Evolutionary conservation across 1,140 invertebrate genomes (phyloP), one percentile per base, ranked within the genome.

Genomic region (Drosophila cardini): DNA sequence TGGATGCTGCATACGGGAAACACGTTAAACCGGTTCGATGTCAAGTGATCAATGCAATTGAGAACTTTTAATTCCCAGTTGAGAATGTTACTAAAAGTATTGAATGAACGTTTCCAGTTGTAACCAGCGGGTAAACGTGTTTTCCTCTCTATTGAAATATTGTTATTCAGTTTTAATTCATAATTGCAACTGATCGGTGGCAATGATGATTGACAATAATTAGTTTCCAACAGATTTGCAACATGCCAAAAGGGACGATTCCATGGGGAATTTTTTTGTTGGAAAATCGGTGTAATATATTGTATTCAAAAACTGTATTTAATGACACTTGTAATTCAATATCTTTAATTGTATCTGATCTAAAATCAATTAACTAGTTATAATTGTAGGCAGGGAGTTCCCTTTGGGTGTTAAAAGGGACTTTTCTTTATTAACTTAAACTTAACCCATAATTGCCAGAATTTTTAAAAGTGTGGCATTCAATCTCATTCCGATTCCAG

Each of bases 201-300:
- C 62, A 50, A 65, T 56, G 61, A 52, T 68, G 79, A 82, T 82
- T 79, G 84, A 65, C 84, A 80, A 10, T 87, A 87, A 87, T 71
- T 60, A 32, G 34, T 26, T 32, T 40, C 45, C 10, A 48, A 64
- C 6, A 56, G 11, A 8, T 36, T 55, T 10, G 40, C 13, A 46
- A 56, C 13, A 42, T 50, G 21, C 36, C 46, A 16, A 34, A 10
- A 16, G 42, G 43, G 21, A 5, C 15, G 15, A 26, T 6, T 6
- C 10, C 42, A 10, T 18, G 46, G 61, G 48, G 36, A 52, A 13
- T 1, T 36, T 42, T 21, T 42, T 21, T 40, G 40, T 40, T 4
- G 3, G 9, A n/a, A 30, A 38, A 48, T 48, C 32, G n/a, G 10
- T 50, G 11, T 9, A 36, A 15, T 10, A 36, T n/a, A 26, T 26